A percentile compares a stretch with the other conserved stretches of the same genome.
Evolutionary conservation across 2,797 vertebrate species (phyloP).

Genomic region (Fistularia commersonii): DNA sequence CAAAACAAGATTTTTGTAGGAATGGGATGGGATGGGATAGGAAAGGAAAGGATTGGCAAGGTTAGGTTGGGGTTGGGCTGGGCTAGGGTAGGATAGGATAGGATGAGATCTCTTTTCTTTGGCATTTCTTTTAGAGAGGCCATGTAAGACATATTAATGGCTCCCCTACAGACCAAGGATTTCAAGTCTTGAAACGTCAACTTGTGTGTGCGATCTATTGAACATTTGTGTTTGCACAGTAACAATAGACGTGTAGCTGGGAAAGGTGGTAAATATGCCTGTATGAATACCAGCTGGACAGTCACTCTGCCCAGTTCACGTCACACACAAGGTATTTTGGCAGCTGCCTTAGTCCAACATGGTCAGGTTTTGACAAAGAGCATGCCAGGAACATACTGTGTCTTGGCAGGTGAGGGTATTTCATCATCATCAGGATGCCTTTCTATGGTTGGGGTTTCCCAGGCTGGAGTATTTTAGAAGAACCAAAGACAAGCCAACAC

Average conservation of each 20-base stretch:
- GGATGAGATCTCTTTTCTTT: too few species aligned
- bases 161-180: too few species aligned
- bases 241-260: conserved; percentile 11
- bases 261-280: conserved; percentile 36
- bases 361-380: conserved; percentile 20
- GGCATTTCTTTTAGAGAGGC: too few species aligned
- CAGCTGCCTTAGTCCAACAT: conserved; percentile 20
- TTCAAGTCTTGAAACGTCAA: background rate
- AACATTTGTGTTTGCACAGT: background rate
- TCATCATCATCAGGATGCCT: conserved; percentile 8
- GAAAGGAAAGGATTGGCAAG: too few species aligned
- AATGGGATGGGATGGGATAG: too few species aligned
- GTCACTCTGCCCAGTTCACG: conserved; percentile 30
- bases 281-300: conserved; percentile 37
- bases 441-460: conserved; percentile 14
- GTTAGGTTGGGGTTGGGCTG: too few species aligned
- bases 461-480: background rate
- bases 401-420: conserved; percentile 13
- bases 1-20: too few species aligned
- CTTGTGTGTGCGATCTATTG: background rate
- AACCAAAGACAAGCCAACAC: too few species aligned
- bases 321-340: conserved; percentile 38
- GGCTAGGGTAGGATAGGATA: too few species aligned
- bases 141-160: too few species aligned
- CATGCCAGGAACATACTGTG: conserved; percentile 19